Evolutionary conservation across 2,113 vertebrate species (phyloP), one percentile per base, ranked within the genome.

Genomic region (Notothenia coriiceps): DNA sequence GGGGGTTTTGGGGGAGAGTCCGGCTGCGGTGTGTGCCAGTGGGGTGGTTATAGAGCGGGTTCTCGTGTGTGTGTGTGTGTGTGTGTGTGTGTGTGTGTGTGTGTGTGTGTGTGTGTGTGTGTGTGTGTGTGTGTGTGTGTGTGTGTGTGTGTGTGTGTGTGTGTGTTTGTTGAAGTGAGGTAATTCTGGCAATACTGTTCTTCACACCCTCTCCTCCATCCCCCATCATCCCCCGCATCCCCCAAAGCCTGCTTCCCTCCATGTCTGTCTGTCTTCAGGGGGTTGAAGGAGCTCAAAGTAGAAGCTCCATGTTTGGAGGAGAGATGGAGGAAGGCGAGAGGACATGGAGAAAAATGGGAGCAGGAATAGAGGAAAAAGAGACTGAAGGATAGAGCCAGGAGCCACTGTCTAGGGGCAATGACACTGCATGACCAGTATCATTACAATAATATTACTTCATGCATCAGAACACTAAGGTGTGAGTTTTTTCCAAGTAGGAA

Each of bases 191-290:
- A 88, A 66, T 65, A 22, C 84, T 49, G n/a, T 84, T 84, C 75
- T 84, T 86, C 51, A 6, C 88, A 82, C 86, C 82, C 78, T 70
- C 70, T 51, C 66, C 77, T 86, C 75, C 75, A 85, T 74, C 80
- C 75, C 84, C 82, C 81, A 68, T 60, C 83, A 68, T 29, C 83
- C 44, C 72, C 80, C 62, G 79, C 85, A 57, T 50, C 80, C 88
- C 81, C 84, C 71, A 80, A 82, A 82, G 72, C 72, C 60, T 46
- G 61, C 74, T 79, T 72, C 70, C 69, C 46, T 35, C 56, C 63
- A 40, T 25, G 56, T 69, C 86, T 74, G 54, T 70, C 74, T 80
- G 74, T 88, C 87, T 88, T 84, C 54, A 44, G 87, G 85, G 85
- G 86, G 44, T n/a, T 51, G 74, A 63, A 62, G 71, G 80, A 83